Conservation (phyloP, 2,113 vertebrate genomes). For the Leuciscus idus region DNA sequence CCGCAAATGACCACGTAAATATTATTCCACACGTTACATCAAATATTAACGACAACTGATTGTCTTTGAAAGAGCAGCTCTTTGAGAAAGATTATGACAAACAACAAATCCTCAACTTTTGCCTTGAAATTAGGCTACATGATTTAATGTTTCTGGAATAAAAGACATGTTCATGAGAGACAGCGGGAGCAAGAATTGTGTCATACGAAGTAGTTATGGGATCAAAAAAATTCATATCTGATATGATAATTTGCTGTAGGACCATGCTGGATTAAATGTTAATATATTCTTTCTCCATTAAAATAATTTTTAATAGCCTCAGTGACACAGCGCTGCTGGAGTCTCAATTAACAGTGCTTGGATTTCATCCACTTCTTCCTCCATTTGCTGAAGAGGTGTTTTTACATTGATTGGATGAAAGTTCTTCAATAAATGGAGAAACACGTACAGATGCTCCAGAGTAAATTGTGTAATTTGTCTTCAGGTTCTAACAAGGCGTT, state of each 20-base stretch:
- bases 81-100: not conserved
- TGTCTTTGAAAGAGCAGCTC: not conserved
- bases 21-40: too few species aligned
- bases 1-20: too few species aligned
- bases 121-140: not conserved
- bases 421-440: not conserved
- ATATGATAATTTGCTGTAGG: not conserved
- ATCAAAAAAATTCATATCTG: not conserved
- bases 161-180: not conserved
- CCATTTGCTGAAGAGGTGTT: conserved; percentile 3
- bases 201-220: not conserved
- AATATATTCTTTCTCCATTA: not conserved
- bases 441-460: not conserved
- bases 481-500: not conserved
- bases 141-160: not conserved
- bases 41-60: too few species aligned
- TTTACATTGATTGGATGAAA: not conserved
- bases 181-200: not conserved
- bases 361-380: not conserved
- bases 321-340: not conserved
- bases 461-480: conserved; percentile 11
- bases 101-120: not conserved
- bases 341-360: not conserved
- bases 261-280: not conserved
- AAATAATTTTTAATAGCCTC: not conserved